A percentile compares a stretch with the other conserved stretches of the same genome.
These are phyloP conservation scores for Myiozetetes cayanensis DNA, from an alignment of 2,113 vertebrate genomes.

Conservation along the genomic window DNA sequence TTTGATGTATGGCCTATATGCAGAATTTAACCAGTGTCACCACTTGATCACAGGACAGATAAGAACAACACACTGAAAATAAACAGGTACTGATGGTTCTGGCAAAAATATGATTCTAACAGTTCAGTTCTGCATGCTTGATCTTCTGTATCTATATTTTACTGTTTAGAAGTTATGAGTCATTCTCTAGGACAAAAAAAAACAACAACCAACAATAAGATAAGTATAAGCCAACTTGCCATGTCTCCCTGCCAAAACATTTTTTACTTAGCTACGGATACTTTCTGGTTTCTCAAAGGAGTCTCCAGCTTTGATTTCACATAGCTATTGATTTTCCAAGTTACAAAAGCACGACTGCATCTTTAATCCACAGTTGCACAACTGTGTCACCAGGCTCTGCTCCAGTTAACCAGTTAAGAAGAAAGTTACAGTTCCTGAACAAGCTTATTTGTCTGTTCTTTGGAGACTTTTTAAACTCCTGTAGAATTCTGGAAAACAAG, in stretches of 20 bases:
- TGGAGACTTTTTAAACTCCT: neutral
- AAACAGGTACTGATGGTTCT: neutral
- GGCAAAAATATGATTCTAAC: constrained; percentile 38
- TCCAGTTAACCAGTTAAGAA: constrained; percentile 37
- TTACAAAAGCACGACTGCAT: constrained; percentile 22
- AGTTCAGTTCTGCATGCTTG: neutral
- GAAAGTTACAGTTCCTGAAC: constrained; percentile 29
- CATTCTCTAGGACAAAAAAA: constrained; percentile 37
- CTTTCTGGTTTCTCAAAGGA: constrained; percentile 57
- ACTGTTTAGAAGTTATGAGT: constrained; percentile 68
- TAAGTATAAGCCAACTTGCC: constrained; percentile 52
- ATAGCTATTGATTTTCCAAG: constrained; percentile 30
- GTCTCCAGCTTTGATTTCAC: constrained; percentile 46
- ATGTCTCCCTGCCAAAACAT: constrained; percentile 46
- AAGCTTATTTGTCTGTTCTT: neutral
- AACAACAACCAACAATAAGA: constrained; percentile 11
- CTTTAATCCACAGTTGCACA: constrained; percentile 42
- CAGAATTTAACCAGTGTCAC: neutral
- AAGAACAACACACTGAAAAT: neutral
- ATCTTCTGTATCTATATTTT: constrained; percentile 53
- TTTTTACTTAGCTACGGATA: constrained; percentile 50
- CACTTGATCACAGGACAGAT: neutral
- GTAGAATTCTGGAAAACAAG: constrained; percentile 27
- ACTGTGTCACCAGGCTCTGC: constrained; percentile 22
- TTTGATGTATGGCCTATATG: constrained; percentile 17